Evolutionary conservation across 1,140 invertebrate species (phyloP).

Genomic region (Zaprionus camerounensis): DNA sequence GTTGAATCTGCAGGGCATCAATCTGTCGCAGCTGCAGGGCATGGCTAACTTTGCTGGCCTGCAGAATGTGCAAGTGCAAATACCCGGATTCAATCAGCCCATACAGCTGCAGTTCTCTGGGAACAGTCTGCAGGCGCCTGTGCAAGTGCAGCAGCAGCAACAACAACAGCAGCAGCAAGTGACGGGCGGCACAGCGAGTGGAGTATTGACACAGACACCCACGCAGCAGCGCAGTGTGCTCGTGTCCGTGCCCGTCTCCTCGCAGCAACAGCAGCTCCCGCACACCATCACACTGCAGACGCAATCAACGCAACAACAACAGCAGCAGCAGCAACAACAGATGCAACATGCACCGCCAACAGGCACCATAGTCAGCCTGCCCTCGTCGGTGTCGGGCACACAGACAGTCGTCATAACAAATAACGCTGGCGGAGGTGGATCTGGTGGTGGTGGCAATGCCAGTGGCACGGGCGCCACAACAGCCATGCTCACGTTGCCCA

Average conservation of each 20-base stretch:
- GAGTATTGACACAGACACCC: conserved; percentile 28
- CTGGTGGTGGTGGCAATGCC: conserved; percentile 22
- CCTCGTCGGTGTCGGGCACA: conserved; percentile 81
- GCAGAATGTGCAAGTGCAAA: conserved; percentile 92
- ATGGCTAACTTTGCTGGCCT: conserved; percentile 89
- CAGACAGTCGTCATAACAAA: conserved; percentile 87
- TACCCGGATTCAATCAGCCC: conserved; percentile 90
- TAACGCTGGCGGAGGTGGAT: conserved; percentile 52
- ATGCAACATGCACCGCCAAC: conserved; percentile 66
- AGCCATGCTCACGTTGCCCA: conserved; percentile 86
- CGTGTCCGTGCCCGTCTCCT: conserved; percentile 83
- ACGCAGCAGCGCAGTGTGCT: conserved; percentile 68
- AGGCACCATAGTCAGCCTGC: conserved; percentile 76
- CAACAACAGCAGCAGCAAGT: conserved; percentile 75
- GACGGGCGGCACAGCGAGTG: conserved; percentile 11
- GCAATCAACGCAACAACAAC: conserved; percentile 53
- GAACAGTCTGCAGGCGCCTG: conserved; percentile 85
- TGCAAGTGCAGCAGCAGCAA: conserved; percentile 76
- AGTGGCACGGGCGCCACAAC: conserved; percentile 64
- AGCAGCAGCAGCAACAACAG: conserved; percentile 54
- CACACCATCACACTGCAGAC: conserved; percentile 70
- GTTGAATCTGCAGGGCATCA: conserved; percentile 89
- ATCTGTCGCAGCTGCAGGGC: conserved; percentile 90
- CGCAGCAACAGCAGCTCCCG: conserved; percentile 70
- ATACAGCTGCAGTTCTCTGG: conserved; percentile 90